phyloP scores from a whole-genome alignment of 2,888 invertebrate species.

The Chrysolina oricalcia region DNA sequence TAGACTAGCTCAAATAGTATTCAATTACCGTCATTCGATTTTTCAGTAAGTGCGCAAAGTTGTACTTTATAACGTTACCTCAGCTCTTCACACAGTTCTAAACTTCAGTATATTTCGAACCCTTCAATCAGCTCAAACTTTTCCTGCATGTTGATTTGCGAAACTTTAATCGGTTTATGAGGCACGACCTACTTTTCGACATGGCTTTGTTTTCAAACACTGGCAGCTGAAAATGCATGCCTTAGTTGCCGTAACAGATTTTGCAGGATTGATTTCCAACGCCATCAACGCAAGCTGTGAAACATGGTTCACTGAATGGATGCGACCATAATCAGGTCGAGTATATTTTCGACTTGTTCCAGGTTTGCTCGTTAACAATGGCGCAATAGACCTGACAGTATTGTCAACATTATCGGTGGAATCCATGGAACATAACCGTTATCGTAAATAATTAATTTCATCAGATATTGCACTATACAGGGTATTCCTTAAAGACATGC shows the following conservation, averaged over 20 bases:
- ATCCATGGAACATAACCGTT: not conserved
- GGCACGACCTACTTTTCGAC: conserved; percentile 28
- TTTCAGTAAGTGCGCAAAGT: not conserved
- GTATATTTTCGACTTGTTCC: not conserved
- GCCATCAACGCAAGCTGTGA: conserved; percentile 22
- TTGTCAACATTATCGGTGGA: too few relatives aligned
- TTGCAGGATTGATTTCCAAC: conserved; percentile 37
- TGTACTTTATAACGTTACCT: not conserved
- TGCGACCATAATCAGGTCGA: not conserved
- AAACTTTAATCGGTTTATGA: conserved; percentile 11
- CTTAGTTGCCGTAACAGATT: conserved; percentile 33
- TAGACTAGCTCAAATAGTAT: too few relatives aligned
- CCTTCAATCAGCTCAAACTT: conserved; percentile 17
- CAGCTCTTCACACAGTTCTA: not conserved
- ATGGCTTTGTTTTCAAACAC: conserved; percentile 33
- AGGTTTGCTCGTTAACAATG: too few relatives aligned
- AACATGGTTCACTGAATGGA: not conserved
- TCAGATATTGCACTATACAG: too few relatives aligned
- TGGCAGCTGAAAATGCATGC: conserved; percentile 33
- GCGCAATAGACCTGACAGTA: too few relatives aligned
- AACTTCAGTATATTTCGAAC: not conserved
- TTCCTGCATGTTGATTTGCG: conserved; percentile 9
- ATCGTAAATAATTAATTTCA: too few relatives aligned
- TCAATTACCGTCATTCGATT: too few relatives aligned
- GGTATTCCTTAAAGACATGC: too few relatives aligned